Base-by-base conservation (phyloP, 2,888 invertebrate genomes). In the Camponotus fellah region DNA sequence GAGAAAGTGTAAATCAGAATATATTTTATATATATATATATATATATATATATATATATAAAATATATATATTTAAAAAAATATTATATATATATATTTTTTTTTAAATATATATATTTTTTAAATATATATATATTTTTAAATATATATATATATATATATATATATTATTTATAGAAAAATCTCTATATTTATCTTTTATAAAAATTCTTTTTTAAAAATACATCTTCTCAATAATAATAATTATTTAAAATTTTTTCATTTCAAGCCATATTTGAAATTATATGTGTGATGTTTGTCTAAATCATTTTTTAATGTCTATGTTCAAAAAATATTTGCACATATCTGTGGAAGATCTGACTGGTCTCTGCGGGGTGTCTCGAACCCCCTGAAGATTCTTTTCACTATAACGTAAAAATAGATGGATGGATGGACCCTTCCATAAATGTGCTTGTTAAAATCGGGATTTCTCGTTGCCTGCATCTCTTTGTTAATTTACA, bases 371-470 rank as follows among this genome's bases (percentile, higher is more conserved):
- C 6, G 69, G 77, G 77, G 21, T 34, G 68, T 43, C 77, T 58
- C 40, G 14, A 77, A 69, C 43, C 77, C 77, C 43, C 68, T 69
- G 34, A 43, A 43, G 34, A 77, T 77, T 77, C 77, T 77, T 77
- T 77, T 77, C 77, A 77, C 56, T 14, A 21, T 69, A 40, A 68
- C 68, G 58, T 58, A 68, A 68, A 77, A 77, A 77, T 77, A 43
- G 68, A 66, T 66, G 34, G 43, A 62, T 53, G 66, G 21, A 40
- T 32, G 32, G 77, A 58, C 77, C 77, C 69, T 68, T 77, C 68
- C 21, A 69, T 77, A 77, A 77, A 77, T 21, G 69, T 69, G 68
- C 69, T 77, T 56, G 77, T 77, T 77, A 77, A 77, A 77, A 77
- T 58, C 69, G 43, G 14, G 77, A 77, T 68, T 77, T 77, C 68